phyloP scores from a whole-genome alignment of 2,797 vertebrate genomes.

The Amniataba percoides region DNA sequence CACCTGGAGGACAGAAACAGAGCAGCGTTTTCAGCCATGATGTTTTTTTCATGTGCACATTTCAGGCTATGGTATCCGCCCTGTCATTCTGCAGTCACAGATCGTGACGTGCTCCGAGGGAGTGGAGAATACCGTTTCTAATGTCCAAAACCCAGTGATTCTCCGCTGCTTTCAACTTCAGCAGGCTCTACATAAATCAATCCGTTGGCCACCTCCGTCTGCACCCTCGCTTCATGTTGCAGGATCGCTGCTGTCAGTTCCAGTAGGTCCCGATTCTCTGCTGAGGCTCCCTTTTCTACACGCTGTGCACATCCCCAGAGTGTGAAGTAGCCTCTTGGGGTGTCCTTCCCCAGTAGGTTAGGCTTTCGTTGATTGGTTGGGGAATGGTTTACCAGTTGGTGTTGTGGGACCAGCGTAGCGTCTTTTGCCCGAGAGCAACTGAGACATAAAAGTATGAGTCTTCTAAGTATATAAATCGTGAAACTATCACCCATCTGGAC shows the following conservation, averaged over 20 bases:
- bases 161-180: neutral
- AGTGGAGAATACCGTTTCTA: neutral
- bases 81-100: neutral
- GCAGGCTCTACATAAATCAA: neutral
- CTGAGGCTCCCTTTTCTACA: neutral
- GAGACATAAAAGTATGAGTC: neutral
- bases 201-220: slow-evolving; percentile 8
- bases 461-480: slow-evolving; percentile 9
- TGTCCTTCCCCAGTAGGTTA: neutral
- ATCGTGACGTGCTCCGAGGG: neutral
- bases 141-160: neutral
- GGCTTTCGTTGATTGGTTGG: neutral
- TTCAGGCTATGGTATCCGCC: neutral
- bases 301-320: neutral
- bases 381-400: slow-evolving; percentile 1
- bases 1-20: neutral
- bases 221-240: slow-evolving; percentile 3
- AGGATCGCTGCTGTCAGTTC: slow-evolving; percentile 7
- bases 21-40: neutral
- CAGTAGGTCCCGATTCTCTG: neutral
- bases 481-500: slow-evolving; percentile 1
- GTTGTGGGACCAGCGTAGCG: slow-evolving; percentile 11
- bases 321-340: neutral
- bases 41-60: neutral
- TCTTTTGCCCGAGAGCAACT: neutral